These are phyloP conservation scores for Carapus acus DNA, from an alignment of 2,797 vertebrate species.

Conservation along the genomic window DNA sequence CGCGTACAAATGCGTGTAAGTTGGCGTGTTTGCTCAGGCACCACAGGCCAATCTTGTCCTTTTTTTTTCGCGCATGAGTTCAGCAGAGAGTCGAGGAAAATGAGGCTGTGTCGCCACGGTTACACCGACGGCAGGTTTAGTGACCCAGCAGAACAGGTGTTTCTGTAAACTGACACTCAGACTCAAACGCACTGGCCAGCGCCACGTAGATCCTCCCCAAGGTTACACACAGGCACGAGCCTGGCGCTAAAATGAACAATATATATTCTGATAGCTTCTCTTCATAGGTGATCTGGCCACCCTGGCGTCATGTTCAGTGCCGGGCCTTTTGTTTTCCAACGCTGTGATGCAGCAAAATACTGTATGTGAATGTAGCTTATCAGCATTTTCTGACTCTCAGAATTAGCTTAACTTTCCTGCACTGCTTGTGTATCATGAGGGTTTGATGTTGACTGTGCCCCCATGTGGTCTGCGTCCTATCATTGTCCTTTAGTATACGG, in stretches of 20 bases:
- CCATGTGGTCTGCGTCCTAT: slow-evolving; percentile 1
- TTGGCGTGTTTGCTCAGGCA: background rate
- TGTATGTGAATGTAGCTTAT: slow-evolving; percentile 6
- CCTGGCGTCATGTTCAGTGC: background rate
- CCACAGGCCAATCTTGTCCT: slow-evolving; percentile 13
- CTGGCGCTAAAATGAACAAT: background rate
- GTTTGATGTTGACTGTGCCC: too few relatives aligned
- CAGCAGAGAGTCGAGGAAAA: slow-evolving; percentile 13
- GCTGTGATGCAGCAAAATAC: slow-evolving; percentile 4
- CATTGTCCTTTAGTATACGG: slow-evolving; percentile 12
- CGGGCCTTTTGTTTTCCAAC: background rate
- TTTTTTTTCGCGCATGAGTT: slow-evolving; percentile 9
- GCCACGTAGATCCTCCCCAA: slow-evolving; percentile 1
- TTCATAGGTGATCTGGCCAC: background rate
- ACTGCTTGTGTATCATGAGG: too few relatives aligned
- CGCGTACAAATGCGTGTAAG: background rate
- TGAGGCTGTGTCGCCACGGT: slow-evolving; percentile 50
- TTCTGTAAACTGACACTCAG: slow-evolving; percentile 69
- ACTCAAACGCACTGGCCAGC: slow-evolving; percentile 39
- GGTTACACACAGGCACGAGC: background rate
- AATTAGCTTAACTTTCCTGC: too few relatives aligned
- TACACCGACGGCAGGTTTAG: slow-evolving; percentile 52
- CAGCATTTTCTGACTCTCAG: too few relatives aligned
- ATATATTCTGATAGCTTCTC: background rate
- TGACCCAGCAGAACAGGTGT: slow-evolving; percentile 64